Base-by-base conservation (phyloP, 2,113 vertebrate genomes). In the Oryzias celebensis region DNA sequence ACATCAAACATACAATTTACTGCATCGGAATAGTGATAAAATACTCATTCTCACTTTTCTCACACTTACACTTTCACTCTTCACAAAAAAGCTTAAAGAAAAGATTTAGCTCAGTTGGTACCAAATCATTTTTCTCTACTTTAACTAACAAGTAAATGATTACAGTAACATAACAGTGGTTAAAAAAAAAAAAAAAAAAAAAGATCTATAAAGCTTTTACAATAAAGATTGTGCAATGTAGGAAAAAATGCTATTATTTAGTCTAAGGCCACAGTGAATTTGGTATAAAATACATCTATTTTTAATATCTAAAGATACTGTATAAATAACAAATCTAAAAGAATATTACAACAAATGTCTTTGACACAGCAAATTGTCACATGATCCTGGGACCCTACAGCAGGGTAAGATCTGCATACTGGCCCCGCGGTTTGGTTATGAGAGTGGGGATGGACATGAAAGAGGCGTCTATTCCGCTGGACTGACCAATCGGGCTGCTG, bases 141-240 rank as follows among this genome's bases (percentile, higher is more conserved):
- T 76, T 77, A 75, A 78, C 75, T 89, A 78, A 72, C 63, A 81
- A 77, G 82, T 73, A 78, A 68, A 68, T 78, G 76, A 68, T 77
- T 73, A 84, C 48, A 80, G 71, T 53, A 74, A 82, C 44, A 68
- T 54, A 82, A 87, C 63, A 80, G 56, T 53, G 77, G 64, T 36
- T 65, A 80, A 75, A 76, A 73, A 66, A 77, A 80, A 75, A 76
- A 73, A 66, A 77, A 66, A 77, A 68, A 80, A 75, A 76, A 73
- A 66, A 77, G 71, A 68, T 88, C 71, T 80, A 81, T 85, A 90
- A 88, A 85, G 85, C 79, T 86, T 88, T 88, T 84, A 78, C 86
- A 81, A 88, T 87, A 90, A 68, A 90, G 58, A 80, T 5, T 93
- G 92, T 92, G 88, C 91, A 92, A 92, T 89, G 86, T 86, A 89